phyloP scores from a whole-genome alignment of 1,140 invertebrate genomes.

The Bicyclus anynana region DNA sequence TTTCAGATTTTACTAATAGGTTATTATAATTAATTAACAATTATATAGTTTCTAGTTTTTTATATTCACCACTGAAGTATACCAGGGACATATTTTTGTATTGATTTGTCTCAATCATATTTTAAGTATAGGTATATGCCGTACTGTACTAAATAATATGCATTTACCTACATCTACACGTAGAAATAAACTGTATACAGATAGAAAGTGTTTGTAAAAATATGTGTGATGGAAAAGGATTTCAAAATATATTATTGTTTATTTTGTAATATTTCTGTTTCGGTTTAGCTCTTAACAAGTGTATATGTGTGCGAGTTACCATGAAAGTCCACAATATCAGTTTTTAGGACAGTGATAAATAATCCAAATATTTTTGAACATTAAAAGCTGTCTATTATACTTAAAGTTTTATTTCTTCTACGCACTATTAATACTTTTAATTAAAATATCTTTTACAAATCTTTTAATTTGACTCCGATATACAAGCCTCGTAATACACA shows the following conservation, averaged over 20 bases:
- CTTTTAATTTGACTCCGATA: conserved; percentile 7
- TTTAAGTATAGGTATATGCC: too few relatives aligned
- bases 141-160: neutral
- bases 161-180: neutral
- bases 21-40: too few relatives aligned
- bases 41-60: too few relatives aligned
- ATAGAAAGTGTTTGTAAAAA: neutral
- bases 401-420: neutral
- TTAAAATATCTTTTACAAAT: conserved; percentile 2
- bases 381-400: neutral
- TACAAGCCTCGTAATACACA: conserved; percentile 7
- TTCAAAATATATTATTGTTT: neutral
- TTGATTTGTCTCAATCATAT: too few relatives aligned
- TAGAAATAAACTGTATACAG: neutral
- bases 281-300: neutral
- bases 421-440: conserved; percentile 21
- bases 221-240: neutral
- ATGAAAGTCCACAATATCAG: neutral
- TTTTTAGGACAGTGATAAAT: neutral
- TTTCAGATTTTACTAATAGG: conserved; percentile 10
- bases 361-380: neutral
- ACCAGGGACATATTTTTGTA: too few relatives aligned
- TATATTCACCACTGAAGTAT: too few relatives aligned
- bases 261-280: neutral
- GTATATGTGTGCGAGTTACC: neutral